phyloP scores from a whole-genome alignment of 2,797 vertebrate genomes.

The Trachurus trachurus region DNA sequence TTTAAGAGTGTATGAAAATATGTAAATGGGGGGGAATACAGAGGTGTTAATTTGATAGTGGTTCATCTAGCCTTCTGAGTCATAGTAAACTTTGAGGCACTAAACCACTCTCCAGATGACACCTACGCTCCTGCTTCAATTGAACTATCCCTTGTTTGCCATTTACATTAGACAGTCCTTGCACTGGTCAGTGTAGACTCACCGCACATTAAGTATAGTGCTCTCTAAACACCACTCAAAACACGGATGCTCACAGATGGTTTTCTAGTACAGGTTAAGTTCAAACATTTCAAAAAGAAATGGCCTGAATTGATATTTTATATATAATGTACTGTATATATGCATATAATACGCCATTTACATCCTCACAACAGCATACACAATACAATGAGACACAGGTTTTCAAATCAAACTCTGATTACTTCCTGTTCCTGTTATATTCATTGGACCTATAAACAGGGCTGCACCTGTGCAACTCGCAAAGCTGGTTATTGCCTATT shows the following conservation, averaged over 20 bases:
- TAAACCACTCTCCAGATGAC: background rate
- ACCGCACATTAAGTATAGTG: background rate
- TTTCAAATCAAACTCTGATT: no score
- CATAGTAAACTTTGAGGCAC: slow-evolving; percentile 10
- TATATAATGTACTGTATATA: no score
- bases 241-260: background rate
- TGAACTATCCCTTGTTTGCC: slow-evolving; percentile 1
- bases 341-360: no score
- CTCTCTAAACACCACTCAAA: background rate
- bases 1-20: slow-evolving; percentile 4
- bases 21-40: background rate
- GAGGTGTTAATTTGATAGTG: slow-evolving; percentile 28
- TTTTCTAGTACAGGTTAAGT: no score
- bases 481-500: no score
- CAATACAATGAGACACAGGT: no score
- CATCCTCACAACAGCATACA: no score
- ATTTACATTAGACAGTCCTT: background rate
- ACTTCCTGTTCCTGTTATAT: no score
- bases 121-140: background rate
- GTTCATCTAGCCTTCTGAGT: slow-evolving; percentile 8
- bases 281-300: no score
- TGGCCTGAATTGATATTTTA: no score
- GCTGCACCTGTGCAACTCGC: no score
- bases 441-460: no score
- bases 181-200: background rate